These are phyloP conservation scores for Gasterosteus aculeatus DNA, from an alignment of 2,113 vertebrate species.

Conservation along the genomic window DNA sequence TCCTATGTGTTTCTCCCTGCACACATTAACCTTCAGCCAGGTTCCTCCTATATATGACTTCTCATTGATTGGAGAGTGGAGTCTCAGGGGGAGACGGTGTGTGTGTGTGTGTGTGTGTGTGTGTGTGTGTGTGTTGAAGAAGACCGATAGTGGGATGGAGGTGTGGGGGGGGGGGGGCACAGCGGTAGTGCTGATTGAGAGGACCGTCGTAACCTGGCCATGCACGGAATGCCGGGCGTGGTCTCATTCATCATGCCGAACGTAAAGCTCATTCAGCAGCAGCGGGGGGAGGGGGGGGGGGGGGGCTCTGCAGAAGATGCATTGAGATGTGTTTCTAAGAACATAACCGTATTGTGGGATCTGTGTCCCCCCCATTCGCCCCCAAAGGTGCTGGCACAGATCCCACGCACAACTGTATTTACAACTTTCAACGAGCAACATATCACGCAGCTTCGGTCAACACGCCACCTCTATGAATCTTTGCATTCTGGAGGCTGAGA, in stretches of 20 bases:
- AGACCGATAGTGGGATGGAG: constrained; percentile 34
- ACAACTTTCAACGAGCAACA: constrained; percentile 49
- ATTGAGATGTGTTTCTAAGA: constrained; percentile 18
- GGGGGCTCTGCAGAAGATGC: constrained; percentile 24
- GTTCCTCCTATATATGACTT: constrained; percentile 36
- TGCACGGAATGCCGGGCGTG: constrained; percentile 51
- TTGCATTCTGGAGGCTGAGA: constrained; percentile 36
- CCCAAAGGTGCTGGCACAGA: neutral
- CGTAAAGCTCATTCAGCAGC: constrained; percentile 54
- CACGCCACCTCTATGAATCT: constrained; percentile 19
- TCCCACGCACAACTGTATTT: constrained; percentile 42
- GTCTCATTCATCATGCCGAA: constrained; percentile 30
- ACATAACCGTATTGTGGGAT: neutral
- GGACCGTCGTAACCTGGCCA: constrained; percentile 43
- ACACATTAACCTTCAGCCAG: constrained; percentile 76
- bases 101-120: constrained; percentile 8
- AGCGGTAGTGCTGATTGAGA: constrained; percentile 53
- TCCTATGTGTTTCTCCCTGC: constrained; percentile 36
- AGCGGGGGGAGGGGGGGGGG: no score
- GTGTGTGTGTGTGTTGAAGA: constrained; percentile 2
- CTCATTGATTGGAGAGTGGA: constrained; percentile 68
- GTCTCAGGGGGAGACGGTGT: neutral
- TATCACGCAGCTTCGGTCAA: neutral
- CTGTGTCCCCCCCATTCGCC: neutral
- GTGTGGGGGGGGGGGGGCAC: constrained; percentile 30